Percentiles rank a stretch among this genome's conserved stretches.
phyloP scores from a whole-genome alignment of 2,888 invertebrate species.

The Eumacrocentrus americanus region DNA sequence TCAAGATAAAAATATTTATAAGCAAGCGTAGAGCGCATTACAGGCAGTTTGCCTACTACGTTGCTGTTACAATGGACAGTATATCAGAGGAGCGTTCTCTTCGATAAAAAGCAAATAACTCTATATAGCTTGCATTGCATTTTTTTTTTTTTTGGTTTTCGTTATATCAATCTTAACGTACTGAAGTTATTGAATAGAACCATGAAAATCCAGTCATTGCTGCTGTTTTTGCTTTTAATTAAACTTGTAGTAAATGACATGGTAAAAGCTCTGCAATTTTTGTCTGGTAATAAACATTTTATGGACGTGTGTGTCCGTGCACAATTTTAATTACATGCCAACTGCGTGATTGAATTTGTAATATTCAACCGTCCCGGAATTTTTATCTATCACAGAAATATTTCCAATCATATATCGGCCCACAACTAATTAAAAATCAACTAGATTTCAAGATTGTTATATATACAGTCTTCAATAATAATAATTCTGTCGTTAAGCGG shows the following conservation, averaged over 20 bases:
- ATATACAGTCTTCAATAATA: conserved; percentile 11
- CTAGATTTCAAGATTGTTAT: conserved; percentile 12
- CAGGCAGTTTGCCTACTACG: not conserved
- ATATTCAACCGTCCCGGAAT: not conserved
- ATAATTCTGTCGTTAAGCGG: no score
- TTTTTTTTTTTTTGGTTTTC: not conserved
- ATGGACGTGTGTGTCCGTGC: conserved; percentile 36
- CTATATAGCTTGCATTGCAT: not conserved
- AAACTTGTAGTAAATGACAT: no score
- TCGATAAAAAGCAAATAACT: no score
- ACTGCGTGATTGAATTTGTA: conserved; percentile 1
- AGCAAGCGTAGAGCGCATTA: no score
- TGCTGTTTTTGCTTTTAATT: no score
- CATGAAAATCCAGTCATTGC: conserved; percentile 37
- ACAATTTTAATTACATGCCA: conserved; percentile 18
- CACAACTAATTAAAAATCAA: conserved; percentile 17
- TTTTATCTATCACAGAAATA: conserved; percentile 55
- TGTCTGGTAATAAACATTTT: conserved; percentile 32
- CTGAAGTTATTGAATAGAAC: conserved; percentile 28
- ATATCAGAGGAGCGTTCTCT: no score
- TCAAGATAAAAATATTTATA: not conserved
- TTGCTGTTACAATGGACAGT: not conserved
- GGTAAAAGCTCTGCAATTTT: no score
- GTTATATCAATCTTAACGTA: not conserved
- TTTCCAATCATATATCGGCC: conserved; percentile 35